Conservation (phyloP, 2,113 vertebrate species). For the Saccopteryx leptura region DNA sequence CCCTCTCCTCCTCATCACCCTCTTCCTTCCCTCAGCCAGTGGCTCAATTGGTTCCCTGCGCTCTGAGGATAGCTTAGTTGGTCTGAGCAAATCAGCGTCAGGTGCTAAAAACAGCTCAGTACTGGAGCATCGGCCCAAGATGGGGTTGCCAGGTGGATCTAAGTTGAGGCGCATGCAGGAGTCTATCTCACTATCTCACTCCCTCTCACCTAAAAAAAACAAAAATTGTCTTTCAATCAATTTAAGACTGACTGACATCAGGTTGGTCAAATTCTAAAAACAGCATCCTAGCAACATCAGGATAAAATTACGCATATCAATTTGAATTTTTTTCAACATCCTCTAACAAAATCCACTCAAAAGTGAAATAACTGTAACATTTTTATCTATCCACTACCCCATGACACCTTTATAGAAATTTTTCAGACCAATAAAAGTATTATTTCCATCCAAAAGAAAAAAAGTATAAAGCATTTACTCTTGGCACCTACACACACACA, state of each 20-base stretch:
- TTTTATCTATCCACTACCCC: neutral
- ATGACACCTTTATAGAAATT: conserved; percentile 6
- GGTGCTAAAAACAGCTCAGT: too few relatives aligned
- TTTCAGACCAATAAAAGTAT: neutral
- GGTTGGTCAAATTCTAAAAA: neutral
- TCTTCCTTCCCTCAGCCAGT: too few relatives aligned
- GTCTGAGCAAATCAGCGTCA: too few relatives aligned
- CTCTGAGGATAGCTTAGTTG: too few relatives aligned
- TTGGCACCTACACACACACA: neutral
- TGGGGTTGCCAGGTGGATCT: too few relatives aligned
- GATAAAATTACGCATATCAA: neutral
- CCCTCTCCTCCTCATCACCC: too few relatives aligned
- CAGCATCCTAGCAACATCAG: neutral
- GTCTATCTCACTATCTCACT: too few relatives aligned
- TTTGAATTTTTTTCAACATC: neutral
- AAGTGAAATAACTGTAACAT: neutral
- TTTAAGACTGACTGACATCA: neutral
- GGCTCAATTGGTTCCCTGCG: too few relatives aligned
- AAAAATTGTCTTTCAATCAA: neutral
- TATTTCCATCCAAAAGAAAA: conserved; percentile 1
- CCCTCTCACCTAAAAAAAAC: too few relatives aligned
- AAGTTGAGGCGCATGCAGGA: too few relatives aligned
- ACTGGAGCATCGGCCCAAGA: too few relatives aligned
- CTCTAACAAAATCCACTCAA: conserved; percentile 1
- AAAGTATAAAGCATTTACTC: conserved; percentile 8